Evolutionary conservation across 2,888 invertebrate species (phyloP).

Genomic region (Plagodis pulveraria): DNA sequence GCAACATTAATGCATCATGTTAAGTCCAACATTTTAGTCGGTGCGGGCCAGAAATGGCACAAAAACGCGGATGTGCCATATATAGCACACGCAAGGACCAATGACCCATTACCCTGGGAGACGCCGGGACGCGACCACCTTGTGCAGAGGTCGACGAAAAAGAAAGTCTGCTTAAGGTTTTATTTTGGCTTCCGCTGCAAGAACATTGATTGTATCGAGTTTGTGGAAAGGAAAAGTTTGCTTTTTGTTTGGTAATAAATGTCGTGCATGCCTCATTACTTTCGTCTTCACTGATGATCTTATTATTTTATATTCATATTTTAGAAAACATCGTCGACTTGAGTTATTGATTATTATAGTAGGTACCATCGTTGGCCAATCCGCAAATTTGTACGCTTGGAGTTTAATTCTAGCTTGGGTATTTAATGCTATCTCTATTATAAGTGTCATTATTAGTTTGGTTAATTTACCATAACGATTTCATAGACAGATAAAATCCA

Average conservation of each 20-base stretch:
- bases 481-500: too few species aligned
- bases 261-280: too few species aligned
- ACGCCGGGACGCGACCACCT: conserved; percentile 30
- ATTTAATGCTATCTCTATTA: too few species aligned
- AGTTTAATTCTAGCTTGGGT: too few species aligned
- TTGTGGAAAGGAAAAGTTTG: conserved; percentile 31
- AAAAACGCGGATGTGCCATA: conserved; percentile 44
- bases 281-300: too few species aligned
- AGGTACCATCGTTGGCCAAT: too few species aligned
- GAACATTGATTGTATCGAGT: conserved; percentile 33
- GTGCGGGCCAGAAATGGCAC: conserved; percentile 28
- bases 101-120: conserved; percentile 55
- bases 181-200: conserved; percentile 35
- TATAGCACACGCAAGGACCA: conserved; percentile 57
- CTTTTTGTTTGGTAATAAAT: conserved; percentile 23
- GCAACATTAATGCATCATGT: conserved; percentile 1
- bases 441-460: too few species aligned
- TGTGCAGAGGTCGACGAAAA: conserved; percentile 38
- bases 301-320: too few species aligned
- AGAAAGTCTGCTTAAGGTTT: conserved; percentile 34
- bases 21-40: conserved; percentile 19
- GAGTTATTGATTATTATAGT: too few species aligned
- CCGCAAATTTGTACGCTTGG: too few species aligned
- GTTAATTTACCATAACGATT: too few species aligned
- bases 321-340: too few species aligned